Conservation (phyloP, 2,888 invertebrate species). For the Papilio protenor region DNA sequence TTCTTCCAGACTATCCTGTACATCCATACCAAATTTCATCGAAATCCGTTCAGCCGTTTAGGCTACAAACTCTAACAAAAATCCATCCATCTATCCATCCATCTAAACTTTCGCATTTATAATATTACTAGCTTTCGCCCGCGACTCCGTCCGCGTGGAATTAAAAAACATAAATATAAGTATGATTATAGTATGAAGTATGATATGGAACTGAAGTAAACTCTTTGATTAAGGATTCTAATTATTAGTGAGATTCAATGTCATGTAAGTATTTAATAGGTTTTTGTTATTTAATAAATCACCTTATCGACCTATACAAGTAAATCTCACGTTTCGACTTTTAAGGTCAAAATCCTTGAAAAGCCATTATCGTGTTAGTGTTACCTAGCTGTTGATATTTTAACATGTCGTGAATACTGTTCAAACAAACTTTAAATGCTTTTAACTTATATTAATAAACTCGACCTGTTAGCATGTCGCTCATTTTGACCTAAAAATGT, state of each 20-base stretch:
- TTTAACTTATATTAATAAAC: slow-evolving; percentile 26
- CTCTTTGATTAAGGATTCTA: neutral
- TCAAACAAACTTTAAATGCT: slow-evolving; percentile 22
- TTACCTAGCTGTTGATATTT: slow-evolving; percentile 27
- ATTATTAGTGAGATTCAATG: neutral
- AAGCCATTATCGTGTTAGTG: slow-evolving; percentile 19
- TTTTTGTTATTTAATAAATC: neutral
- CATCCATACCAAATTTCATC: too few species aligned
- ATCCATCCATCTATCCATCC: too few species aligned
- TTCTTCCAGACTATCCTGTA: too few species aligned
- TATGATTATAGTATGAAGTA: too few species aligned
- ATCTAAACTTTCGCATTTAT: too few species aligned
- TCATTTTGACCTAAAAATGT: slow-evolving; percentile 15
- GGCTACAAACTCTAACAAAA: too few species aligned
- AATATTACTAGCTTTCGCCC: too few species aligned
- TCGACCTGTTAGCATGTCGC: slow-evolving; percentile 16
- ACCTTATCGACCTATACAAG: neutral
- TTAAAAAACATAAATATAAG: too few species aligned
- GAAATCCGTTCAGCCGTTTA: too few species aligned
- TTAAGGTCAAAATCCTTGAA: slow-evolving; percentile 25
- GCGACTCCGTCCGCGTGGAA: too few species aligned
- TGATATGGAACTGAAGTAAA: neutral
- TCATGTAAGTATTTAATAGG: neutral
- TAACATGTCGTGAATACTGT: slow-evolving; percentile 17
- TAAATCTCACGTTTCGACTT: slow-evolving; percentile 6